Evolutionary conservation across 53 echinoderm and acorn worm genomes (phyloP), one percentile per base, ranked within the genome.

Genomic region (Actinopyga echinites): DNA sequence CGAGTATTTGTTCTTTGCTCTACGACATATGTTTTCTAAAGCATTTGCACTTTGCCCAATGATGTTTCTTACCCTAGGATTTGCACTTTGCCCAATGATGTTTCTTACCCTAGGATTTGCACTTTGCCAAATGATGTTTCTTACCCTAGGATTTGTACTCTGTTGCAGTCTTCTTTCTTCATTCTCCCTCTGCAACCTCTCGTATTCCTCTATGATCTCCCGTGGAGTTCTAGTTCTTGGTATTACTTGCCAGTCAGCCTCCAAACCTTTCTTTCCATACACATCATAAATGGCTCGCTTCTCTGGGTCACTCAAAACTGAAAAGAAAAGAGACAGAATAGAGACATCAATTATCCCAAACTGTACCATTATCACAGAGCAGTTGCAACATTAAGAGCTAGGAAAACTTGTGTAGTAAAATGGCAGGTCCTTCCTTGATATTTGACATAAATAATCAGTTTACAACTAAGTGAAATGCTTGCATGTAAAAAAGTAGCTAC

Each of bases 211-310:
- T 38, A 86, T 43, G 30, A 99, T 99, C 79, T 99, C 99, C 30
- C 88, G 85, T 25, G 99, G 92, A 0, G 92, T 95, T 57, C 94
- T 88, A 1, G 86, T 92, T 62, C 95, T 85, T 28, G 89, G 90
- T 28, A 97, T 90, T 29, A 97, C 32, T 19, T 99, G 92, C 99
- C 94, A 95, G 1, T 92, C 99, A 6, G 99, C 99, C 15, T 92
- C 92, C 52, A 99, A 81, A 10, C 99, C 99, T 35, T 95, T 95
- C 83, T 85, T 90, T 1, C 99, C 99, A 56, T 99, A 99, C 30
- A 99, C 94, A 85, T 99, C 99, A 75, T 99, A 99, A 56, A 99
- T 92, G 54, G 99, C 99, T 62, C 94, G 44, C 49, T 90, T 92
- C 22, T 86, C 84, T n/a, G 94, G 94, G 30, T 99, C 90, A 82